Conservation (phyloP, 1,140 invertebrate species). For the Acyrthosiphon pisum region DNA sequence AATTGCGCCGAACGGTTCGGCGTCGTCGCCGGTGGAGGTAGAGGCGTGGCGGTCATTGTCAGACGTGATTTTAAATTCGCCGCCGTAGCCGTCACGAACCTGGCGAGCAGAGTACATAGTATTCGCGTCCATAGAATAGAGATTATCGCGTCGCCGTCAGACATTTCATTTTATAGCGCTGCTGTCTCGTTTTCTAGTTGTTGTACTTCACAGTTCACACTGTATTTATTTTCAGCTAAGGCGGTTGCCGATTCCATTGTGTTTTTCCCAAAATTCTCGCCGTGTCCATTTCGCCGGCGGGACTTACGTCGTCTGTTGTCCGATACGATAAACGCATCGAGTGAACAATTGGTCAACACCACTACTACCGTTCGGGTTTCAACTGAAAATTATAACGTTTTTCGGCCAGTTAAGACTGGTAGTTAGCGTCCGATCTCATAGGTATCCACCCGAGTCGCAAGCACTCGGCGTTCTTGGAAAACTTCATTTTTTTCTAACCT, state of each 20-base stretch:
- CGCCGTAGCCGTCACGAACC: background rate
- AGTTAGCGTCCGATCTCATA: background rate
- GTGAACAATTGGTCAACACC: background rate
- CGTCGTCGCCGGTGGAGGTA: background rate
- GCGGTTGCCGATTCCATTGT: background rate
- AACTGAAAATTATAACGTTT: background rate
- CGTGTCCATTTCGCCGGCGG: background rate
- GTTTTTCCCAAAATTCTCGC: background rate
- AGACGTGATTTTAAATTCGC: background rate
- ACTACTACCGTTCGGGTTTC: background rate
- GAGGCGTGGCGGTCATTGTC: no score
- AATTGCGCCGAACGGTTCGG: no score
- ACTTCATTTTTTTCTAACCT: background rate
- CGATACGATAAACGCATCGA: background rate
- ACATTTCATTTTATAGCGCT: background rate
- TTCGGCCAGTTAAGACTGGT: background rate
- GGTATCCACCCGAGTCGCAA: background rate
- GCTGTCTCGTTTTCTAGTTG: background rate
- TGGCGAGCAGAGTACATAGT: background rate
- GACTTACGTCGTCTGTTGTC: background rate
- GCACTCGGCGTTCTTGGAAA: background rate
- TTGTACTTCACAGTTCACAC: background rate
- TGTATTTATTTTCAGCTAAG: background rate
- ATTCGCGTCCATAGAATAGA: background rate
- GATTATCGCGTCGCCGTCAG: no score